Conservation (phyloP, 2,113 vertebrate species). For the Spea bombifrons region DNA sequence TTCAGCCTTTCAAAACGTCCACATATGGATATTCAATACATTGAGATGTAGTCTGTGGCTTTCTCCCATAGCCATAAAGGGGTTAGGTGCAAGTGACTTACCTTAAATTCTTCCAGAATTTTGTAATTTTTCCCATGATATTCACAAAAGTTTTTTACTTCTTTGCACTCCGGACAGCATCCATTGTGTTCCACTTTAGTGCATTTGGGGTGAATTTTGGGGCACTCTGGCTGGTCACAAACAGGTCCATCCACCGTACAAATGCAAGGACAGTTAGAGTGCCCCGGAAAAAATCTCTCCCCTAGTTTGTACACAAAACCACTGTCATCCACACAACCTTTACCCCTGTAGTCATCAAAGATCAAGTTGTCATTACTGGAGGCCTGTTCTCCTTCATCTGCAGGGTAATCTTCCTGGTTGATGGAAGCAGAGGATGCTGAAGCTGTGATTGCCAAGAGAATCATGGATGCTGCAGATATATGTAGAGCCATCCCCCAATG, state of each 20-base stretch:
- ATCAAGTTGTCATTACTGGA: constrained; percentile 87
- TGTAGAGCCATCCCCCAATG: constrained; percentile 88
- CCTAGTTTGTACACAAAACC: constrained; percentile 97
- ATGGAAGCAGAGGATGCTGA: constrained; percentile 79
- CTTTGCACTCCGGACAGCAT: constrained; percentile 97
- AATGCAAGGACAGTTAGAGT: constrained; percentile 96
- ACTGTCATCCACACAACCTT: constrained; percentile 98
- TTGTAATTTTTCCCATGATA: constrained; percentile 96
- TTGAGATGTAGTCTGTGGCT: no score
- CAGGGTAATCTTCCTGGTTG: constrained; percentile 86
- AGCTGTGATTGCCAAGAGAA: constrained; percentile 79
- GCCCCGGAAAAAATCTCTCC: constrained; percentile 96
- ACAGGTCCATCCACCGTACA: constrained; percentile 98
- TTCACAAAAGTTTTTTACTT: constrained; percentile 99
- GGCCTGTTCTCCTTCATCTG: constrained; percentile 86
- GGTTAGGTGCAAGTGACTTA: constrained; percentile 61
- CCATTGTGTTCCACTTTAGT: constrained; percentile 98
- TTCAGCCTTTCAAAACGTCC: no score
- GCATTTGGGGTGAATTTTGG: constrained; percentile 97
- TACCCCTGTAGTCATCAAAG: constrained; percentile 97
- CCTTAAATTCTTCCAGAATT: constrained; percentile 98
- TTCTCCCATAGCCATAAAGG: neutral
- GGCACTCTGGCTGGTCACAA: constrained; percentile 97
- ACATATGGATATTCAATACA: no score
- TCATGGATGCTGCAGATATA: constrained; percentile 78